Evolutionary conservation across 2,797 vertebrate genomes (phyloP).

Genomic region (Bryconaethiops microstoma): DNA sequence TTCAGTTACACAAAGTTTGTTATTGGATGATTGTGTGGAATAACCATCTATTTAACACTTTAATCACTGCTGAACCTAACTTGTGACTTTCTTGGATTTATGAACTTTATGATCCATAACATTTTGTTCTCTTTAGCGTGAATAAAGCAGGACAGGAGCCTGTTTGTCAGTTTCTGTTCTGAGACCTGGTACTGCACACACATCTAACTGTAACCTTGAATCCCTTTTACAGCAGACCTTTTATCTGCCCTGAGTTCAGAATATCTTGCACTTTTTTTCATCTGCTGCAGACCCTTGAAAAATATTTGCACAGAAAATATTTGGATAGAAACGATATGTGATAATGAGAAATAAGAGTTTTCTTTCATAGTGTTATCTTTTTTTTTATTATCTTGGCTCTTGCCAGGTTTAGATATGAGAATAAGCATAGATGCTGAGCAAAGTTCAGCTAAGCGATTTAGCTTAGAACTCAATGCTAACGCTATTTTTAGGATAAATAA

Average conservation of each 20-base stretch:
- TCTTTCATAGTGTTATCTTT: not conserved
- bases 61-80: too few relatives aligned
- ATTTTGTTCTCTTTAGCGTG: not conserved
- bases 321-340: not conserved
- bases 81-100: too few relatives aligned
- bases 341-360: not conserved
- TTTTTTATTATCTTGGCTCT: not conserved
- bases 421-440: not conserved
- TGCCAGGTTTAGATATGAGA: not conserved
- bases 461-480: too few relatives aligned
- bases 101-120: not conserved
- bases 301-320: not conserved
- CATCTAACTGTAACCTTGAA: constrained; percentile 17
- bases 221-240: not conserved
- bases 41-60: too few relatives aligned
- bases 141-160: not conserved
- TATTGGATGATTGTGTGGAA: too few relatives aligned
- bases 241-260: not conserved
- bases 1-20: too few relatives aligned
- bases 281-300: not conserved
- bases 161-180: not conserved
- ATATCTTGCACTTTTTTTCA: not conserved
- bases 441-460: too few relatives aligned
- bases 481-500: too few relatives aligned
- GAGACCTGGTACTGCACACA: not conserved